These are phyloP conservation scores for Siniperca obscura DNA, from an alignment of 2,797 vertebrate genomes.

Conservation along the genomic window DNA sequence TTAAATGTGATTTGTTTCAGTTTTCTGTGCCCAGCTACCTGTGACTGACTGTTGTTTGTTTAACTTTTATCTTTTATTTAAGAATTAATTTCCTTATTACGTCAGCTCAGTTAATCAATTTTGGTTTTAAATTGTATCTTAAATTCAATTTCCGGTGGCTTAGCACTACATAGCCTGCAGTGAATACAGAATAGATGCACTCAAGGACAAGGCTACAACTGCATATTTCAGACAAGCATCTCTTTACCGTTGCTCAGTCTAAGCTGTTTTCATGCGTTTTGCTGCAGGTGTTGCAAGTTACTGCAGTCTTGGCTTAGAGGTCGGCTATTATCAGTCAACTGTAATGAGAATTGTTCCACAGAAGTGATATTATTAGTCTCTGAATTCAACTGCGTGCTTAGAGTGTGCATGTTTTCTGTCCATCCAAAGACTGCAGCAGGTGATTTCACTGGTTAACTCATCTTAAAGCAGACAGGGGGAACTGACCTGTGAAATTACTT, in stretches of 20 bases:
- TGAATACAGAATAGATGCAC: conserved; percentile 42
- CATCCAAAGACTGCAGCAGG: not conserved
- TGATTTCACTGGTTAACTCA: not conserved
- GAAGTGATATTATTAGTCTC: conserved; percentile 18
- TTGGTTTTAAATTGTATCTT: conserved; percentile 28
- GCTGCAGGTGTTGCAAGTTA: conserved; percentile 1
- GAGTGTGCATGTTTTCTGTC: conserved; percentile 2
- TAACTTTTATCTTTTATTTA: conserved; percentile 1
- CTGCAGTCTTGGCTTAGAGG: conserved; percentile 13
- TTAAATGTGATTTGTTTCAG: not conserved
- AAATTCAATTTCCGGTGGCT: conserved; percentile 23
- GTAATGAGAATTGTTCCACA: conserved; percentile 26
- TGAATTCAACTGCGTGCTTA: not conserved
- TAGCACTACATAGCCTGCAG: conserved; percentile 3
- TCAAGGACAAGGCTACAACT: conserved; percentile 15
- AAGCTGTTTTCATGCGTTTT: not conserved
- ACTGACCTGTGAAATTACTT: not conserved
- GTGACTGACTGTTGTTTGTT: not conserved
- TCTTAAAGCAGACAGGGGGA: conserved; percentile 2
- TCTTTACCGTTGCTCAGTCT: conserved; percentile 18
- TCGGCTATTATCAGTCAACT: conserved; percentile 19
- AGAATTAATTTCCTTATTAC: conserved; percentile 30
- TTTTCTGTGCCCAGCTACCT: not conserved
- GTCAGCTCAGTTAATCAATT: conserved; percentile 22
- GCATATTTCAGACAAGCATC: conserved; percentile 22